A percentile compares a stretch with the other conserved stretches of the same genome.
Evolutionary conservation across 2,797 vertebrate species (phyloP).

Genomic region (Danio jaintianensis): DNA sequence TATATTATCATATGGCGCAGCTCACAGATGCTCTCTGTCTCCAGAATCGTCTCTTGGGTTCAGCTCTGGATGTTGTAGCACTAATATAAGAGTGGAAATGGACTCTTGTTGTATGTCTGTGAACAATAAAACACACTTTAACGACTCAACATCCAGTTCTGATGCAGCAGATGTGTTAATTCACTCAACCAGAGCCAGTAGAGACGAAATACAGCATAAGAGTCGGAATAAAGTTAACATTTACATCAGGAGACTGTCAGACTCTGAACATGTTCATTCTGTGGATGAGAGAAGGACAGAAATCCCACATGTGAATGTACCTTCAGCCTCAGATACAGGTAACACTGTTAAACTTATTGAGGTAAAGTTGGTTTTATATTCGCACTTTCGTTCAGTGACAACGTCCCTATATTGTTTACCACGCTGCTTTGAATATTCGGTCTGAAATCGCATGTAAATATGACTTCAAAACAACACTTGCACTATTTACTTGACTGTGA

Average conservation of each 20-base stretch:
- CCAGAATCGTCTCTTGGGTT: too few relatives aligned
- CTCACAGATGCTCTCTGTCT: too few relatives aligned
- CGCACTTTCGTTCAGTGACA: too few relatives aligned
- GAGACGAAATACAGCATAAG: background rate
- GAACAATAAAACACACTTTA: conserved; percentile 29
- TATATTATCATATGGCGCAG: too few relatives aligned
- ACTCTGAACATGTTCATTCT: conserved; percentile 50
- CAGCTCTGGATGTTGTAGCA: too few relatives aligned
- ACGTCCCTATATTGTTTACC: too few relatives aligned
- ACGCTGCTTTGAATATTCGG: too few relatives aligned
- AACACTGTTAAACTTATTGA: background rate
- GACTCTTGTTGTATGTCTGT: conserved; percentile 12
- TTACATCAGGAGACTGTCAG: conserved; percentile 69
- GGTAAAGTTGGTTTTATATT: too few relatives aligned
- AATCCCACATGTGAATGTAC: conserved; percentile 58
- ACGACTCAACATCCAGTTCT: conserved; percentile 66
- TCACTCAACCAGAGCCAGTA: conserved; percentile 65
- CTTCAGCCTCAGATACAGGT: conserved; percentile 9
- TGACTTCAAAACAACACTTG: too few relatives aligned
- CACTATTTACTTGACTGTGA: too few relatives aligned
- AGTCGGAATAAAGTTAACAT: conserved; percentile 49
- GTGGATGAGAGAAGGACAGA: conserved; percentile 4
- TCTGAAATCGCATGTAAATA: too few relatives aligned
- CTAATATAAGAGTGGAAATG: conserved; percentile 37
- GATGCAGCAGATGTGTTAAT: conserved; percentile 74